Evolutionary conservation across 1,140 invertebrate species (phyloP), one percentile per base, ranked within the genome.

Genomic region (Ostrea edulis): DNA sequence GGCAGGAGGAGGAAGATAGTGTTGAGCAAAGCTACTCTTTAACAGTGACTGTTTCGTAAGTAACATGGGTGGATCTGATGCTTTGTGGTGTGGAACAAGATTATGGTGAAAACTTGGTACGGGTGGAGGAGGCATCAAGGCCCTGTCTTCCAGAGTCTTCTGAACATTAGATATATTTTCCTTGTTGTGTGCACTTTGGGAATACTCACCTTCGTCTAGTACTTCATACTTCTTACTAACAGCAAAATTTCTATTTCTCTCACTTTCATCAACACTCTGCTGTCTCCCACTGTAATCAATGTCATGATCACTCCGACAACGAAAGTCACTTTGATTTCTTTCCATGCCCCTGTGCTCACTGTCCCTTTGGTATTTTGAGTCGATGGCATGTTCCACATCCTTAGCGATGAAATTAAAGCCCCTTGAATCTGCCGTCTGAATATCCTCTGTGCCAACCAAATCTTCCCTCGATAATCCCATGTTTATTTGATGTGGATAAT

Each of bases 1-100:
- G 44, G 85, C 68, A 44, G 87, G 86, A 14, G 86, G 20, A 0
- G 35, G 62, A n/a, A 92, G 54, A 55, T 92, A 90, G n/a, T 87
- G 65, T 62, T 88, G 87, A 17, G 90, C 91, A 89, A 92, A 92
- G 55, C 89, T 87, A 22, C 86, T 90, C 7, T 62, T 87, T 29
- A 90, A 58, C 71, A 92, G 81, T 11, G 91, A 90, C 54, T 84
- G 54, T 12, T 81, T 85, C 0, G 91, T 92, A 8, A 92, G 87
- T 1, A 92, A 54, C 17, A 86, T 83, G 20, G 91, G 91, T 83
- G 86, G 85, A 5, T 87, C 83, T 83, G 62, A 9, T 14, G 84
- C 8, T 84, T 62, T 65, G 54, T 86, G 29, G 51, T 55, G 22
- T 85, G 71, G 55, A 12, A 86, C 77, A 20, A 86, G 22, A 55